Base-by-base conservation (phyloP, 2,113 vertebrate genomes). In the Labeo catla region DNA sequence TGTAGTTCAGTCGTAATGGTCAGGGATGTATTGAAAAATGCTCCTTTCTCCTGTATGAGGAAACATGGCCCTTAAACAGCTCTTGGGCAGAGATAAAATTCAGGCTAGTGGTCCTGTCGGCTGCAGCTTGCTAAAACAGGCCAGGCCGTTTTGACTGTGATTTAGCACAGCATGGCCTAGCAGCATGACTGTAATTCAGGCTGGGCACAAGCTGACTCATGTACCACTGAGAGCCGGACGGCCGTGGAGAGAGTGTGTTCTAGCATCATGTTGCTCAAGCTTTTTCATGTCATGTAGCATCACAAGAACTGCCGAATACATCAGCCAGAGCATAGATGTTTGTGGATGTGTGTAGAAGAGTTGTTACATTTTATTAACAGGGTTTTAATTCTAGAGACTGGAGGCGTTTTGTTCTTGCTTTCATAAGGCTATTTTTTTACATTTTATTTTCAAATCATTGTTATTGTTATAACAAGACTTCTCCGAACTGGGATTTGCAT, bases 131-230 rank as follows among this genome's bases (percentile, higher is more conserved):
- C 16, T 72, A 59, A 73, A 79, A 59, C 54, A 57, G 39, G 70
- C 36, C 68, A 50, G 77, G 83, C 54, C 68, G 4, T 80, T 80
- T 77, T 81, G 68, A 47, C 16, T 63, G 84, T 86, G 83, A 86
- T 84, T 86, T 84, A 89, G 61, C 76, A 43, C 76, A 57, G 78
- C 83, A 76, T 66, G 50, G 34, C 36, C 36, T 73, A 83, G 77
- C 47, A 43, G 76, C 50, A 43, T 28, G 83, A 19, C 65, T 50
- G 36, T 47, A 39, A 78, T 85, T 83, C 57, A 81, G 73, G 63
- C 34, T 8, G 28, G 50, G 39, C 47, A 70, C 23, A 54, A 83
- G 81, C 81, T 83, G 81, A 83, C 81, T 83, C 81, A 83, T 83
- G 47, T 83, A 50, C 81, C 47, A 52, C 19, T 12, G 49, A 52